phyloP scores from a whole-genome alignment of 2,113 vertebrate genomes.

The Micronycteris hirsuta region DNA sequence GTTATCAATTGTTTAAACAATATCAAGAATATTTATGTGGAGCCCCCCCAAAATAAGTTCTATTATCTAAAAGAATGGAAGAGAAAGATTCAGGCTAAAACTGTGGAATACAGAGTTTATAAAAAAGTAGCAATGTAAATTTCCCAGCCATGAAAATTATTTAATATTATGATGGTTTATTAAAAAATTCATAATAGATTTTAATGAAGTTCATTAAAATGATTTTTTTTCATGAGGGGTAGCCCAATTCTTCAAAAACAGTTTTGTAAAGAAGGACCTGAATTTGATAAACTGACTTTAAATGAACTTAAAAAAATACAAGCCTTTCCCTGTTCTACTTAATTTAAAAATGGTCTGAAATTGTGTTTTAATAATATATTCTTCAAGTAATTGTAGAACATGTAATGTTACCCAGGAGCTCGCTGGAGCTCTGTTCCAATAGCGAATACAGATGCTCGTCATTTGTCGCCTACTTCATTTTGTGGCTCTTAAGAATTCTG shows the following conservation, averaged over 20 bases:
- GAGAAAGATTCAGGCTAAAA: background rate
- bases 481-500: background rate
- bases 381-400: constrained; percentile 38
- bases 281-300: background rate
- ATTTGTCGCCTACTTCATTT: background rate
- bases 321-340: background rate
- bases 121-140: background rate
- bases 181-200: background rate
- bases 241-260: background rate
- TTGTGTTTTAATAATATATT: background rate
- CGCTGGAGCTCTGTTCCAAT: background rate
- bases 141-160: background rate
- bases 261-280: background rate
- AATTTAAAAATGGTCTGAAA: background rate
- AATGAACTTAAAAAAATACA: background rate
- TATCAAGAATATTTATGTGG: background rate
- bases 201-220: background rate
- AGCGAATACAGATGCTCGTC: background rate
- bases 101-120: background rate
- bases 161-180: background rate
- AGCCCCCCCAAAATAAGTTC: background rate
- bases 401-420: background rate
- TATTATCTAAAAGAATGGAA: background rate
- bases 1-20: background rate
- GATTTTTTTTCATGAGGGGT: background rate